Percentiles rank a stretch among this genome's conserved stretches.
phyloP scores from a whole-genome alignment of 2,888 invertebrate species.

The Cylindroiulus punctatus region DNA sequence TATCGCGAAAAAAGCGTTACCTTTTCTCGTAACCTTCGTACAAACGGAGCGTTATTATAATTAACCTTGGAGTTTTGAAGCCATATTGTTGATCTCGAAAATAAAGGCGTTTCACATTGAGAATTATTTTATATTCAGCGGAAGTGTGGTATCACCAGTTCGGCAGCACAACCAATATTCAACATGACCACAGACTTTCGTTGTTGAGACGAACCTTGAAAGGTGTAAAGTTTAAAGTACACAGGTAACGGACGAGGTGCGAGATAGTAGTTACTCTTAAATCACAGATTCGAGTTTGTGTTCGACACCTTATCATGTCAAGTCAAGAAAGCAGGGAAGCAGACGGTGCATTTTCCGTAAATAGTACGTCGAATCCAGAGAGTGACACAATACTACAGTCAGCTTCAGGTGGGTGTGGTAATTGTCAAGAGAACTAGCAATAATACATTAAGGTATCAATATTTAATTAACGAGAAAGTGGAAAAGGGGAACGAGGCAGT shows the following conservation, averaged over 20 bases:
- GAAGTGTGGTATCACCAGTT: not conserved
- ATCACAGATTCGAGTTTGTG: not conserved
- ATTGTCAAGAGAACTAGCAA: not conserved
- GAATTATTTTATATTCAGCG: not conserved
- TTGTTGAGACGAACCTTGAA: constrained; percentile 12
- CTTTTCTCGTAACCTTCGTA: too few relatives aligned
- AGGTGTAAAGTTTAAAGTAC: constrained; percentile 42
- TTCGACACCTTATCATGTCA: constrained; percentile 3
- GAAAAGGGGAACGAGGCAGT: not conserved
- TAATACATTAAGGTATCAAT: not conserved
- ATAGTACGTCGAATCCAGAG: not conserved
- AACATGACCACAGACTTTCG: constrained; percentile 21
- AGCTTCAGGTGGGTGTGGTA: constrained; percentile 42
- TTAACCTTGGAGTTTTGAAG: too few relatives aligned
- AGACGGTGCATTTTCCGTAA: not conserved
- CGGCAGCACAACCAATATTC: not conserved
- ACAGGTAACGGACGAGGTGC: not conserved
- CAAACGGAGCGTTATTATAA: too few relatives aligned
- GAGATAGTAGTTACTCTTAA: not conserved
- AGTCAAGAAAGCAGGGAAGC: not conserved
- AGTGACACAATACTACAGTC: not conserved
- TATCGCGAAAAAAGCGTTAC: too few relatives aligned
- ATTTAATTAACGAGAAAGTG: not conserved
- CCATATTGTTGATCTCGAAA: too few relatives aligned
- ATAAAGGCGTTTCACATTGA: not conserved